Base-by-base conservation (phyloP, 2,113 vertebrate genomes). In the Paedocypris sp. region DNA sequence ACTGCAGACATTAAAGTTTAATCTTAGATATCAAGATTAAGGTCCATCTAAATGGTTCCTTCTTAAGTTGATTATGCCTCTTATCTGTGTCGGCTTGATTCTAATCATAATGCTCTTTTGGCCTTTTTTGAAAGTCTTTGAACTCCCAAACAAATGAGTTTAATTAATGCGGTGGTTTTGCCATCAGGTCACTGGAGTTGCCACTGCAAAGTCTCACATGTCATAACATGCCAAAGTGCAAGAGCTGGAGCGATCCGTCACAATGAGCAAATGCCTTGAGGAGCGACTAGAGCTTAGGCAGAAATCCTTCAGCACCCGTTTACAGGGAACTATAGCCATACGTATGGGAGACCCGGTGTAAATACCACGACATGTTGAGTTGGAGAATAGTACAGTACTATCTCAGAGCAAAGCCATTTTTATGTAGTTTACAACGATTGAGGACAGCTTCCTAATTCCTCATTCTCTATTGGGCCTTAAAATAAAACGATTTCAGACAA, bases 221-320 rank as follows among this genome's bases (percentile, higher is more conserved):
- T 45, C 54, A 43, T 42, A 62, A 62, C 60, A 62, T 42, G 18
- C 36, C 46, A 42, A 50, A 32, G 25, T 26, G 8, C 35, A 39
- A 47, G 26, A 41, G 36, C 46, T 51, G 6, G 31, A 42, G 26
- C 26, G 42, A 50, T 62, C 25, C 13, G 1, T 62, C 47, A 51
- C 32, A 15, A 42, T 42, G 47, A 62, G 22, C 16, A 50, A 32
- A 18, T 22, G 12, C 60, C 60, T 12, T 12, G 8, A n/a, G 26
- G 7, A 22, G 36, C 42, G 13, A 15, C 13, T 29, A 42, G 60
- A 39, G 47, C 36, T 43, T 41, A 25, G 15, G 25, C 35, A 62
- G 47, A 51, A 62, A 51, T 28, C 23, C 10, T 39, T 39, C 22
- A 26, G 58, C 35, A 28, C 29, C 25, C 1, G 13, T 56, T 56